These are phyloP conservation scores for Cotesia typhae DNA, from an alignment of 1,140 invertebrate genomes.

Conservation along the genomic window DNA sequence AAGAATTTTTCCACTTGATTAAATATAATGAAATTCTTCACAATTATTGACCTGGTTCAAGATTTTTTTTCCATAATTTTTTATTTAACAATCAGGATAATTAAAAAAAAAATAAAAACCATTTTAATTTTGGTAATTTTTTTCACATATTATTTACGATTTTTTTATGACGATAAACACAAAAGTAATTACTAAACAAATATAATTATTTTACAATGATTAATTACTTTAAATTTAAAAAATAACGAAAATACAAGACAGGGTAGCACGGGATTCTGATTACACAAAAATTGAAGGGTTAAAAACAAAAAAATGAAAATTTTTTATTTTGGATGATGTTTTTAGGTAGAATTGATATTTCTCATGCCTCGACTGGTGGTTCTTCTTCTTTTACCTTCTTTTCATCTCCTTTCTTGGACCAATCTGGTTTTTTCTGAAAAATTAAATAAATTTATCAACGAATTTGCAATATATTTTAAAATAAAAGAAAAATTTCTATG, in stretches of 20 bases:
- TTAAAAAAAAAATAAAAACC: neutral
- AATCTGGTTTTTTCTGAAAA: conserved; percentile 89
- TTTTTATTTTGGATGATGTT: neutral
- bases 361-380: conserved; percentile 83
- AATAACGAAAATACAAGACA: neutral
- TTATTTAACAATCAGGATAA: too few species aligned
- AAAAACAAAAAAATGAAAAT: neutral
- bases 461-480: neutral
- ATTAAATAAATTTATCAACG: conserved; percentile 38
- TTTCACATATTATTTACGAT: neutral
- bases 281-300: conserved; percentile 1
- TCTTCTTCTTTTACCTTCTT: conserved; percentile 89
- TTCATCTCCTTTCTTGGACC: conserved; percentile 87
- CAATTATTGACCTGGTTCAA: too few species aligned
- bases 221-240: neutral
- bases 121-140: neutral
- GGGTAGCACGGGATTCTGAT: neutral
- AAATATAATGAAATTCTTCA: too few species aligned
- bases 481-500: neutral
- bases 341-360: conserved; percentile 36
- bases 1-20: too few species aligned
- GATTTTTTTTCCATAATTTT: too few species aligned
- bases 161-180: neutral
- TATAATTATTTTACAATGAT: conserved; percentile 7
- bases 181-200: neutral